Percentiles rank a stretch among this genome's conserved stretches.
These are phyloP conservation scores for Galagoides demidoff DNA, from an alignment of 2,797 vertebrate genomes.

Conservation along the genomic window DNA sequence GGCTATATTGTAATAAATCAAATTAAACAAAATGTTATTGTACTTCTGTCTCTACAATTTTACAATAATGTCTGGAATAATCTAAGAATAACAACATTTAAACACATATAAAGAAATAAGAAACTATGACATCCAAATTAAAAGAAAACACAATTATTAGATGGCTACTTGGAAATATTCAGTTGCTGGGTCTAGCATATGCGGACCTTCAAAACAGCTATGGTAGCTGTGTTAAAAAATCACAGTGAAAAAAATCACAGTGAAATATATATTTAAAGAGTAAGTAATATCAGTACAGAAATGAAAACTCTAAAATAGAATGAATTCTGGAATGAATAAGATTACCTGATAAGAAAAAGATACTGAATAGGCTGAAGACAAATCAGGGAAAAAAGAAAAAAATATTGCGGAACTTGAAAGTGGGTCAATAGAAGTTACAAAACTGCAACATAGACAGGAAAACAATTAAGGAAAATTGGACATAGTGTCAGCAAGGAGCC, in stretches of 20 bases:
- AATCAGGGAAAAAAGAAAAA: neutral
- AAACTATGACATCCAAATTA: neutral
- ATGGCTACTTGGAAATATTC: neutral
- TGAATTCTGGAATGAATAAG: neutral
- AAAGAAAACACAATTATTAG: neutral
- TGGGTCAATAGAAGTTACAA: neutral
- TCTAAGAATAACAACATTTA: neutral
- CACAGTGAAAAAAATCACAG: neutral
- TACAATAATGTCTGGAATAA: neutral
- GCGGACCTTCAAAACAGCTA: neutral
- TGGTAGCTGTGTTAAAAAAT: neutral
- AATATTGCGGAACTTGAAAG: neutral
- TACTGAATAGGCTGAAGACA: neutral
- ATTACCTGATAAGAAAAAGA: neutral
- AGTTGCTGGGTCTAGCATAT: neutral
- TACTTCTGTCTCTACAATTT: neutral
- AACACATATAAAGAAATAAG: neutral
- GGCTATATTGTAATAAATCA: neutral
- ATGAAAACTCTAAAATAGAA: conserved; percentile 10
- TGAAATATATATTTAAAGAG: neutral
- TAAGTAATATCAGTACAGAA: neutral
- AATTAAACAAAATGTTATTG: neutral
- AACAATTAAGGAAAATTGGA: neutral
- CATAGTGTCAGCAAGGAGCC: neutral
- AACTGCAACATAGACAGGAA: neutral